Base-by-base conservation (phyloP, 35 echinoderm and acorn worm genomes). In the Lytechinus pictus region DNA sequence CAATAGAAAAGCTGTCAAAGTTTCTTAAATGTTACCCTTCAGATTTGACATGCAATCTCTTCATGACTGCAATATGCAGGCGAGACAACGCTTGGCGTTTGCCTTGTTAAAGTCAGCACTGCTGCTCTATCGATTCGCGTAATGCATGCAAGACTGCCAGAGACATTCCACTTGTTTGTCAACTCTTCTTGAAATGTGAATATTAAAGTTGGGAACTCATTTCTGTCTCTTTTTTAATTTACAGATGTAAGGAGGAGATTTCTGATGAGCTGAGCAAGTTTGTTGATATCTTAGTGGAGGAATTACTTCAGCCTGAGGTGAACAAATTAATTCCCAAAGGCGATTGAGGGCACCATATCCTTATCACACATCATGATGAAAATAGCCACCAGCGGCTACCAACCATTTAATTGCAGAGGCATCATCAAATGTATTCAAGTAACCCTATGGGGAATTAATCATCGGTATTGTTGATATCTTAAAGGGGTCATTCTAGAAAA, bases 251-350 rank as follows among this genome's bases (percentile, higher is more conserved):
- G 90, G 92, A 95, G 11, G 86, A 79, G 6, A 89, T 96, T 52
- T 33, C 94, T 33, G 14, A 24, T 13, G 96, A 98, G 87, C 95
- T 97, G 27, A 86, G 91, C 24, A 54, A 57, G 52, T 95, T 98
- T 86, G 87, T 98, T 52, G 71, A 94, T 3, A 44, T 27, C 28
- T 94, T 98, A 57, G 95, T 98, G 10, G 91, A 98, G 11, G 91
- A 95, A 33, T 88, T 96, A 52, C 92, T 97, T 19, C 96, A 98
- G 79, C 97, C 97, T 0, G 97, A 98, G 28, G 27, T 61, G 33
- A 98, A 98, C 87, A 95, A 95, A 24, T 93, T 98, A 6, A 94
- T 98, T 19, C 95, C 95, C 16, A 96, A 96, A 90, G 94, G 94
- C 24, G 92, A 93, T 44, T 93, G 92, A 93, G 53, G 53, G 54